phyloP scores from a whole-genome alignment of 2,113 vertebrate species.

The Setophaga kirtlandii region DNA sequence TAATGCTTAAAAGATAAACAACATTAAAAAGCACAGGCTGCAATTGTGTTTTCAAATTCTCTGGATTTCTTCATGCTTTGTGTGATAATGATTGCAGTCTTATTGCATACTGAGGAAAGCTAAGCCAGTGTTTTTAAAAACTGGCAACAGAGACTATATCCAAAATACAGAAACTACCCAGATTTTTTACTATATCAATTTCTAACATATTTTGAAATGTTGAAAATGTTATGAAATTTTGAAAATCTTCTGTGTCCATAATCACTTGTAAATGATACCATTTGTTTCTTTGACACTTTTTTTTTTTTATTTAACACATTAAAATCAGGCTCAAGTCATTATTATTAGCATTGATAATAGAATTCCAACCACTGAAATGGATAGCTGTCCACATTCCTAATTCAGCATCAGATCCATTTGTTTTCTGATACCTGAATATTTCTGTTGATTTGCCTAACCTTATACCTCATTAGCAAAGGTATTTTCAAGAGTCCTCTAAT shows the following conservation, averaged over 20 bases:
- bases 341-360: not conserved
- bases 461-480: not conserved
- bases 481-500: slow-evolving; percentile 10
- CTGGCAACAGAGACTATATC: not conserved
- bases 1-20: not conserved
- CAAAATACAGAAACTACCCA: not conserved
- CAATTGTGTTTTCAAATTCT: not conserved
- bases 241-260: not conserved
- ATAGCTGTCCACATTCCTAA: not conserved
- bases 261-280: not conserved
- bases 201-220: not conserved
- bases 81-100: not conserved
- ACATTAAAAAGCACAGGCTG: not conserved
- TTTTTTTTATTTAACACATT: not conserved
- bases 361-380: not conserved
- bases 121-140: not conserved
- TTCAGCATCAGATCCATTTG: not conserved
- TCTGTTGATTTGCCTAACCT: slow-evolving; percentile 18
- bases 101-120: not conserved
- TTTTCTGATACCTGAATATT: slow-evolving; percentile 7
- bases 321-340: not conserved
- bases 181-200: not conserved
- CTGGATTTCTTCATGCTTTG: not conserved
- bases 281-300: not conserved
- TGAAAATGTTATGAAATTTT: not conserved